Evolutionary conservation across 2,797 vertebrate genomes (phyloP).

Genomic region (Crocodylus rhombifer): DNA sequence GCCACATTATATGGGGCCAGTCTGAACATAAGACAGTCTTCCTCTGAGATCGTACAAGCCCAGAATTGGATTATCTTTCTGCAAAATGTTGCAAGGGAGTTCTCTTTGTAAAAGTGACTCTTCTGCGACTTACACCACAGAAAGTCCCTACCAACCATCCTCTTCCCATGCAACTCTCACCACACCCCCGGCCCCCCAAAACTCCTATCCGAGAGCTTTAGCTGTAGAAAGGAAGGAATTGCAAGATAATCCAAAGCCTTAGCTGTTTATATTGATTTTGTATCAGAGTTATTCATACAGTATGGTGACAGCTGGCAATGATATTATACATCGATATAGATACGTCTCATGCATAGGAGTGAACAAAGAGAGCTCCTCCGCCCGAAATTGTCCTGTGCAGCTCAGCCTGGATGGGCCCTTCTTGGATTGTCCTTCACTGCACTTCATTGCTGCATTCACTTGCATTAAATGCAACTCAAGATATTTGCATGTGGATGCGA

Average conservation of each 20-base stretch:
- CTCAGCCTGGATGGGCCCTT: neutral
- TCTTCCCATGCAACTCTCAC: too few relatives aligned
- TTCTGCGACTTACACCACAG: too few relatives aligned
- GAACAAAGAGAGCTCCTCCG: neutral
- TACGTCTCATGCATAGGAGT: neutral
- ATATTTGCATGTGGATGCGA: too few relatives aligned
- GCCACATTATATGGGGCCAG: too few relatives aligned
- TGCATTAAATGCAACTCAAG: too few relatives aligned
- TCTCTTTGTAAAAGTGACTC: neutral
- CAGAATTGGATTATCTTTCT: neutral
- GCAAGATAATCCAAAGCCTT: neutral
- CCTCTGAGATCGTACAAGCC: neutral
- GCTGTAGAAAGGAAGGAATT: neutral
- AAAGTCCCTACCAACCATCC: too few relatives aligned
- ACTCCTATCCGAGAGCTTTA: neutral
- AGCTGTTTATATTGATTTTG: neutral
- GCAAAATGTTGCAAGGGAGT: neutral
- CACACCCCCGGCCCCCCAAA: neutral
- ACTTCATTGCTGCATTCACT: neutral
- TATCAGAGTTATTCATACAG: neutral
- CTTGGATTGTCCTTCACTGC: neutral
- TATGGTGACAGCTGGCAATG: neutral
- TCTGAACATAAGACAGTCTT: neutral
- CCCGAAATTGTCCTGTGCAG: neutral
- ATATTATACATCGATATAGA: neutral